Evolutionary conservation across 1,140 invertebrate species (phyloP).

Genomic region (Mercenaria mercenaria): DNA sequence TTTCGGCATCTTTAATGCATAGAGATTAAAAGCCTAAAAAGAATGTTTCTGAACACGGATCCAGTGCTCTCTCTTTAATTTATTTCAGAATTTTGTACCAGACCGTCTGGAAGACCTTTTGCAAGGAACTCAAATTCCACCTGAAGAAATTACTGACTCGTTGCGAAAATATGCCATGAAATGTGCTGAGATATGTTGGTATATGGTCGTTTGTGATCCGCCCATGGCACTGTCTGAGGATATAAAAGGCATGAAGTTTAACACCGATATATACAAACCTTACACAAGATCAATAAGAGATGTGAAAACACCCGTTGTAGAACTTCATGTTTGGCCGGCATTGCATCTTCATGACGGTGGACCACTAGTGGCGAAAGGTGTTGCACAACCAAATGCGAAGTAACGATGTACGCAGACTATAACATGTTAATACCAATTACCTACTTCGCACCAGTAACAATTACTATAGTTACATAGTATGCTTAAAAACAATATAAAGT

Average conservation of each 20-base stretch:
- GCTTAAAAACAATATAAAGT: too few relatives aligned
- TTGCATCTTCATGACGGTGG: conserved; percentile 9
- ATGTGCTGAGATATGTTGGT: conserved; percentile 39
- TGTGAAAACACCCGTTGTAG: background rate
- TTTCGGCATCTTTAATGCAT: too few relatives aligned
- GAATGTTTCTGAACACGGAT: too few relatives aligned
- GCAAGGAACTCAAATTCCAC: too few relatives aligned
- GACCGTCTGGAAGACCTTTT: too few relatives aligned
- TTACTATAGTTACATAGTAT: too few relatives aligned
- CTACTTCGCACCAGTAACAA: too few relatives aligned
- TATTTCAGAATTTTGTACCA: too few relatives aligned
- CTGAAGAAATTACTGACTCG: background rate
- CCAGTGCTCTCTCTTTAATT: too few relatives aligned
- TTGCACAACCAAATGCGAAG: background rate
- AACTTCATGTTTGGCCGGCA: conserved; percentile 9
- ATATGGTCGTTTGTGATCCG: conserved; percentile 56
- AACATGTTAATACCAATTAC: too few relatives aligned
- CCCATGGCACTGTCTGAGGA: conserved; percentile 39
- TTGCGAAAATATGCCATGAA: conserved; percentile 16
- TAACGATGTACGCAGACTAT: background rate
- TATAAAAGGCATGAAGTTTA: conserved; percentile 10
- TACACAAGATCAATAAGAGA: conserved; percentile 13
- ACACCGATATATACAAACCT: conserved; percentile 5
- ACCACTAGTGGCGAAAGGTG: conserved; percentile 4
- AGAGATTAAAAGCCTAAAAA: too few relatives aligned